Conservation (phyloP, 2,888 invertebrate species). For the Mythimna ferrago region DNA sequence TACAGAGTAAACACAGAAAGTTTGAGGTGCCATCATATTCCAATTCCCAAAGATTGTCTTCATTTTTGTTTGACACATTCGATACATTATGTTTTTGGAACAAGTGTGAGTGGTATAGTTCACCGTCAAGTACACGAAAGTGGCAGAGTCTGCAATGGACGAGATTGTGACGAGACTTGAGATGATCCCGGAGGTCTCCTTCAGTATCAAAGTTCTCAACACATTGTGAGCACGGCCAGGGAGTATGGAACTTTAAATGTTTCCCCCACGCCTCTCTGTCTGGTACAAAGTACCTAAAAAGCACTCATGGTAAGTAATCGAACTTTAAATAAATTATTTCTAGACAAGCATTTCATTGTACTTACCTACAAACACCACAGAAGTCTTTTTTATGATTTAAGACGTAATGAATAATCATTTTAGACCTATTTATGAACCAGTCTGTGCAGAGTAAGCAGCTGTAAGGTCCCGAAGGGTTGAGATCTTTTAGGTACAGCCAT, state of each 20-base stretch:
- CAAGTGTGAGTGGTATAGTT: conserved; percentile 82
- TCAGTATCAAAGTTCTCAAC: conserved; percentile 79
- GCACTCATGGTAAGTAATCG: not conserved
- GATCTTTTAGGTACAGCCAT: conserved; percentile 88
- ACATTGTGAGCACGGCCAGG: conserved; percentile 88
- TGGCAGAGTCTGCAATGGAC: conserved; percentile 87
- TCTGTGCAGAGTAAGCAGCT: conserved; percentile 86
- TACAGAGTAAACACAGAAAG: conserved; percentile 83
- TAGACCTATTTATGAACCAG: conserved; percentile 87
- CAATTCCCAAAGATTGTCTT: conserved; percentile 80
- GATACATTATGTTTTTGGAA: conserved; percentile 84
- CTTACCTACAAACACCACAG: conserved; percentile 88
- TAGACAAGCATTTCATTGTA: not conserved
- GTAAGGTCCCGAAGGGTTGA: conserved; percentile 85
- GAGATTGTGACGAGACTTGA: conserved; percentile 78
- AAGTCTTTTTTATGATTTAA: conserved; percentile 88
- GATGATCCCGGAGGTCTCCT: conserved; percentile 76
- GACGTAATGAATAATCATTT: conserved; percentile 87
- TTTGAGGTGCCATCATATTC: conserved; percentile 76
- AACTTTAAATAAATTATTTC: not conserved
- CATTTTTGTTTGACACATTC: conserved; percentile 76
- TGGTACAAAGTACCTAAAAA: conserved; percentile 85
- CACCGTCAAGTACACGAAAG: conserved; percentile 81
- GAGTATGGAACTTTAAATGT: conserved; percentile 83
- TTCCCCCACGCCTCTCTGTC: conserved; percentile 81